Base-by-base conservation (phyloP, 2,113 vertebrate species). In the Oenanthe melanoleuca region DNA sequence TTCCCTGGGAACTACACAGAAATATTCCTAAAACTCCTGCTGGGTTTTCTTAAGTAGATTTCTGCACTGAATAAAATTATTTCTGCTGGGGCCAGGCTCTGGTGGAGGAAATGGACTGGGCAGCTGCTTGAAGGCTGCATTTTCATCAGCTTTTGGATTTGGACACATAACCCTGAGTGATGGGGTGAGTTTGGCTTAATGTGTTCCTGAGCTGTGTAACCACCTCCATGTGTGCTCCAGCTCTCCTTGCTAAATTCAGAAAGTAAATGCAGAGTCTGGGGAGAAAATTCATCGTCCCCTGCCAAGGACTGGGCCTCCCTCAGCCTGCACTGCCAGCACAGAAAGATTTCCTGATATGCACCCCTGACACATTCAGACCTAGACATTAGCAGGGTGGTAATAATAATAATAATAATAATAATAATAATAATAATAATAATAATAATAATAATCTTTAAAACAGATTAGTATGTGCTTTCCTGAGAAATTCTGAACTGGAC, bases 401-500 rank as follows among this genome's bases (percentile, higher is more conserved):
- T 16, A 34, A 59, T 22, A n/a, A 28, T 25, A 12, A 15, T 21
- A n/a, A 28, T 25, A 12, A 15, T 21, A n/a, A 28, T 25, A 12
- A 15, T 21, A n/a, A 28, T 25, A 12, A 15, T 21, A n/a, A 28
- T 25, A 12, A 15, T 21, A n/a, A 28, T 25, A 12, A 44, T 33
- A n/a, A 59, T 24, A 34, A 57, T 22, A n/a, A 28, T 22, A 12
- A 16, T 21, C 29, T 60, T 77, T 86, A 24, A 60, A 86, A 67
- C 40, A 56, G 19, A 37, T 4, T 40, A 75, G 60, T 2, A 71
- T 0, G 0, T 38, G 47, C 12, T 71, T 83, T 77, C 50, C 56
- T 69, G 63, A 21, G 26, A 28, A 37, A 57, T 65, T 89, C 28
- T 47, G 17, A 88, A 49, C 50, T 12, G 17, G 25, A 23, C 69